These are phyloP conservation scores for Odontothrips loti DNA, from an alignment of 2,888 invertebrate species.

Conservation along the genomic window DNA sequence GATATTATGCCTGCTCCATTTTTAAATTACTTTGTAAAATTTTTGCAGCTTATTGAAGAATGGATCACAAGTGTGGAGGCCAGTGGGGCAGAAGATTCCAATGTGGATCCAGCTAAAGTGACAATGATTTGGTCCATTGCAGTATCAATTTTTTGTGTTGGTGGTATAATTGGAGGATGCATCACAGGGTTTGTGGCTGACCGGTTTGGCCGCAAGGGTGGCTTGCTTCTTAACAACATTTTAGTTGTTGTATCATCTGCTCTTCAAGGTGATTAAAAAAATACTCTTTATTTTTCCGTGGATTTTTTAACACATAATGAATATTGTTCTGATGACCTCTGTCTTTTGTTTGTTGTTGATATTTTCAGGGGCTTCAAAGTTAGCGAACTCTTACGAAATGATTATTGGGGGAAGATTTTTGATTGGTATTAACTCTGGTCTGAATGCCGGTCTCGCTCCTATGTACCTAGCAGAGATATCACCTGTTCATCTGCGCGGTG, in stretches of 20 bases:
- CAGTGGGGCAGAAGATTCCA: conserved; percentile 48
- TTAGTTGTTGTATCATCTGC: conserved; percentile 66
- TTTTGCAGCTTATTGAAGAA: conserved; percentile 63
- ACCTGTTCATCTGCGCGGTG: conserved; percentile 74
- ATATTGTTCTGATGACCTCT: too few species aligned
- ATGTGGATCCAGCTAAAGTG: conserved; percentile 47
- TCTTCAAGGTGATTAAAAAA: conserved; percentile 52
- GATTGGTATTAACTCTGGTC: conserved; percentile 75
- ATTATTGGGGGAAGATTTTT: conserved; percentile 73
- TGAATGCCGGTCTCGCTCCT: conserved; percentile 82
- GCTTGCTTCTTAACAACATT: conserved; percentile 73
- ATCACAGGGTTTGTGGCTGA: conserved; percentile 59
- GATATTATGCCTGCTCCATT: too few species aligned
- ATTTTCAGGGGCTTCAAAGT: conserved; percentile 51
- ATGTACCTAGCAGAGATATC: conserved; percentile 87
- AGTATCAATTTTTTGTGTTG: conserved; percentile 77
- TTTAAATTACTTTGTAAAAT: conserved; percentile 29
- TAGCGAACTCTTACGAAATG: conserved; percentile 67
- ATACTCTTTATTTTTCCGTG: neutral
- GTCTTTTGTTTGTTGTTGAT: neutral
- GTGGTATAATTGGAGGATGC: conserved; percentile 80
- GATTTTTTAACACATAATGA: conserved; percentile 18
- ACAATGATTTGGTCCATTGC: conserved; percentile 69
- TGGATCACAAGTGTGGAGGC: conserved; percentile 64
- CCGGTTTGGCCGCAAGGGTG: conserved; percentile 67